phyloP scores from a whole-genome alignment of 1,140 invertebrate species.

The Diachasmimorpha longicaudata region DNA sequence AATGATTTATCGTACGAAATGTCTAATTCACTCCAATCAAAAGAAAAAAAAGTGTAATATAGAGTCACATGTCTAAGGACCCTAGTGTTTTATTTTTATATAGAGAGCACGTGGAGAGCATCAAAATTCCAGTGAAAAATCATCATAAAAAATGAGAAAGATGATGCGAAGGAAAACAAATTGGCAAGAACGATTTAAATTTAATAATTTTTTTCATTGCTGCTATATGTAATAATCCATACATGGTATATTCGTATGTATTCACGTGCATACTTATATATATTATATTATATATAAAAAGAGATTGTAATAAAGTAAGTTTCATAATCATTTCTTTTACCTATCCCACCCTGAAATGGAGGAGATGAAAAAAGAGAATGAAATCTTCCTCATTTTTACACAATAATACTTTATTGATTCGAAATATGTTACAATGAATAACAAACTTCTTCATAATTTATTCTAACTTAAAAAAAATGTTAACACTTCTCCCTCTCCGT shows the following conservation, averaged over 20 bases:
- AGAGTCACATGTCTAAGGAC: constrained; percentile 49
- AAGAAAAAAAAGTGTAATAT: constrained; percentile 40
- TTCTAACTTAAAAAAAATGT: background rate
- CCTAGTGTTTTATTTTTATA: constrained; percentile 61
- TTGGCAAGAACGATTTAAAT: background rate
- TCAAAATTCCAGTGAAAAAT: constrained; percentile 34
- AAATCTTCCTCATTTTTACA: background rate
- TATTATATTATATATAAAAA: constrained; percentile 21
- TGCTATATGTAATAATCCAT: constrained; percentile 59
- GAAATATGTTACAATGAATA: background rate
- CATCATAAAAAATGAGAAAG: constrained; percentile 1
- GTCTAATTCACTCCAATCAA: background rate
- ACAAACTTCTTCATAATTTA: background rate
- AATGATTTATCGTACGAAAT: background rate
- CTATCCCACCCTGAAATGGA: background rate
- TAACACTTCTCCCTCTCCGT: background rate
- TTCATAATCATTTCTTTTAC: constrained; percentile 14
- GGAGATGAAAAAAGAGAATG: no score
- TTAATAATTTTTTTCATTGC: constrained; percentile 43
- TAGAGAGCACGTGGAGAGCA: constrained; percentile 47
- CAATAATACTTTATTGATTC: background rate
- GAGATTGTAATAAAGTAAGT: constrained; percentile 47
- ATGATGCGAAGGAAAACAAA: constrained; percentile 23
- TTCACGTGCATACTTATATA: constrained; percentile 46
- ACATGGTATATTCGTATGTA: constrained; percentile 44